A percentile compares a stretch with the other conserved stretches of the same genome.
phyloP scores from a whole-genome alignment of 2,888 invertebrate species.

The Drosophila nr. medialis region DNA sequence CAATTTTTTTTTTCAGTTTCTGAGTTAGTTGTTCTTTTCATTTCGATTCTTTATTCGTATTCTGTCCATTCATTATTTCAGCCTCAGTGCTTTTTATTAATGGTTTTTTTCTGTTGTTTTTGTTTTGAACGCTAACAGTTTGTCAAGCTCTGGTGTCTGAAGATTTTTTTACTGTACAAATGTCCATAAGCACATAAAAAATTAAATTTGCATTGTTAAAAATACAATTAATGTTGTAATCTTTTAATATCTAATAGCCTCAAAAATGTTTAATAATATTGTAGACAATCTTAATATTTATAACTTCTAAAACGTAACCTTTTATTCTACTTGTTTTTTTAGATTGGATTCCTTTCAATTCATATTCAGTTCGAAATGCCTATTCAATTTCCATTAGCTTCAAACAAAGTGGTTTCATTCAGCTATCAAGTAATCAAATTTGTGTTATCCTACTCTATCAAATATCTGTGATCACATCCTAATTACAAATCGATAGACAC shows the following conservation, averaged over 20 bases:
- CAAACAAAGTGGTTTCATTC: constrained; percentile 36
- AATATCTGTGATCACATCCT: constrained; percentile 21
- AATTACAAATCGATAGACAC: constrained; percentile 72
- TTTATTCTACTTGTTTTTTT: background rate
- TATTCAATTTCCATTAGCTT: constrained; percentile 46
- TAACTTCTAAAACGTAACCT: background rate
- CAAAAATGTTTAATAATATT: background rate
- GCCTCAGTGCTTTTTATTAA: constrained; percentile 32
- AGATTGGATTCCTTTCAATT: constrained; percentile 13
- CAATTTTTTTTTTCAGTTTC: constrained; percentile 40
- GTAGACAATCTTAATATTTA: background rate
- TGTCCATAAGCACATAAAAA: constrained; percentile 1
- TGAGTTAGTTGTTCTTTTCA: constrained; percentile 37
- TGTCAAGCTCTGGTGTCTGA: constrained; percentile 9
- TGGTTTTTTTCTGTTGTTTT: constrained; percentile 28
- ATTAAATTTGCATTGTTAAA: background rate
- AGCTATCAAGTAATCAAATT: constrained; percentile 43
- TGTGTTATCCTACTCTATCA: constrained; percentile 27
- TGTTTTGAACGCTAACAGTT: constrained; percentile 15
- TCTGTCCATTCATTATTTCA: constrained; percentile 59
- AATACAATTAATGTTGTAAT: background rate
- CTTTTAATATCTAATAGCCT: background rate
- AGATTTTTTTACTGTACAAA: background rate
- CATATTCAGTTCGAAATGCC: constrained; percentile 16
- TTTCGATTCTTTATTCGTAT: constrained; percentile 55